Conservation (phyloP, 2,888 invertebrate species). For the Apocheima hispidaria region DNA sequence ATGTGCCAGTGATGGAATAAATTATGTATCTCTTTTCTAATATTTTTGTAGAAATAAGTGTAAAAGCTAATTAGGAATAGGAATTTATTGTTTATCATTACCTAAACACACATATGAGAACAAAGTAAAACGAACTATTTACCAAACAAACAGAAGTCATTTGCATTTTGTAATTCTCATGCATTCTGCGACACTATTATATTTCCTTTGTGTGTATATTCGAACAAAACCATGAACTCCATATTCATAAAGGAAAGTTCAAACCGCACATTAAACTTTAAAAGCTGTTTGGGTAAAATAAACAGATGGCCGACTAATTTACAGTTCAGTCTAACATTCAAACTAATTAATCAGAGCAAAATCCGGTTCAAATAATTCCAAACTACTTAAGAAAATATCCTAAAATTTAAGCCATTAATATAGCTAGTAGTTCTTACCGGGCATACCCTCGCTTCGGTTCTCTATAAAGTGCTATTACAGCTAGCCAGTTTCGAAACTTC, state of each 20-base stretch:
- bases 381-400: conserved; percentile 14
- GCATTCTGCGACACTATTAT: background rate
- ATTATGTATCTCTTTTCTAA: too few species aligned
- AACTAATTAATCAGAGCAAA: background rate
- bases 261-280: conserved; percentile 15
- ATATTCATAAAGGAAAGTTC: conserved; percentile 7
- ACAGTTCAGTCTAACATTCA: background rate
- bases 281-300: conserved; percentile 5
- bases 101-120: too few species aligned
- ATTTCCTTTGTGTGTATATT: background rate
- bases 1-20: too few species aligned
- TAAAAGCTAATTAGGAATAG: too few species aligned
- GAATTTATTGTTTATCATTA: too few species aligned
- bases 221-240: conserved; percentile 1
- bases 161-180: background rate
- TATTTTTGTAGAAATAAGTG: too few species aligned
- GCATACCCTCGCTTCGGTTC: background rate
- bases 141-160: too few species aligned
- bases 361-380: background rate
- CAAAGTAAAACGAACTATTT: too few species aligned
- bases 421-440: background rate
- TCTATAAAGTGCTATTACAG: conserved; percentile 14
- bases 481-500: conserved; percentile 1
- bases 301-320: conserved; percentile 4
- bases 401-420: background rate